Percentiles rank a stretch among this genome's conserved stretches.
phyloP scores from a whole-genome alignment of 2,797 vertebrate genomes.

The Urophycis tenuis region DNA sequence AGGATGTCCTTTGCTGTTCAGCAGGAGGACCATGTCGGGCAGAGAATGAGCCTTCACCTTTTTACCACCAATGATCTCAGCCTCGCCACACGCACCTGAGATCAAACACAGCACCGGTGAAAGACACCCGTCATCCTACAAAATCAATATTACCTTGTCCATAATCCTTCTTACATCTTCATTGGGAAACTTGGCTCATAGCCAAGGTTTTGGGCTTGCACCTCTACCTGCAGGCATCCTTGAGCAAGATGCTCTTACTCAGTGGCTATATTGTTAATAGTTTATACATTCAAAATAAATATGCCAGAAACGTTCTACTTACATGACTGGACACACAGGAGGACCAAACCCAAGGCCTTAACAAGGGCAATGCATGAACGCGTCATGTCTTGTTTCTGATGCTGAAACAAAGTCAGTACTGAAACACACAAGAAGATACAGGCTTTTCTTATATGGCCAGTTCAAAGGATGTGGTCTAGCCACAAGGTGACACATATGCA shows the following conservation, averaged over 20 bases:
- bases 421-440: constrained; percentile 12
- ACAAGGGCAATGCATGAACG: neutral
- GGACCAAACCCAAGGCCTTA: constrained; percentile 1
- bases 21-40: constrained; percentile 59
- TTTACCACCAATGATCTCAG: constrained; percentile 60
- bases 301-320: constrained; percentile 23
- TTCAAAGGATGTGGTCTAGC: constrained; percentile 53
- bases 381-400: constrained; percentile 33
- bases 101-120: neutral
- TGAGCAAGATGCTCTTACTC: neutral
- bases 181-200: no score
- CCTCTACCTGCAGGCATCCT: neutral
- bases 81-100: constrained; percentile 41
- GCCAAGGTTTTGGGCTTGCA: no score
- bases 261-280: neutral
- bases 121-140: neutral
- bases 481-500: neutral
- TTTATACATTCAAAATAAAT: neutral
- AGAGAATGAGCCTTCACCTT: constrained; percentile 55
- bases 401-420: neutral
- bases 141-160: neutral
- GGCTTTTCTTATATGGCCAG: constrained; percentile 24
- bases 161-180: no score
- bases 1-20: accelerated
- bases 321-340: constrained; percentile 40